A percentile compares a stretch with the other conserved stretches of the same genome.
Evolutionary conservation across 1,140 invertebrate species (phyloP).

Genomic region (Coelopa frigida): DNA sequence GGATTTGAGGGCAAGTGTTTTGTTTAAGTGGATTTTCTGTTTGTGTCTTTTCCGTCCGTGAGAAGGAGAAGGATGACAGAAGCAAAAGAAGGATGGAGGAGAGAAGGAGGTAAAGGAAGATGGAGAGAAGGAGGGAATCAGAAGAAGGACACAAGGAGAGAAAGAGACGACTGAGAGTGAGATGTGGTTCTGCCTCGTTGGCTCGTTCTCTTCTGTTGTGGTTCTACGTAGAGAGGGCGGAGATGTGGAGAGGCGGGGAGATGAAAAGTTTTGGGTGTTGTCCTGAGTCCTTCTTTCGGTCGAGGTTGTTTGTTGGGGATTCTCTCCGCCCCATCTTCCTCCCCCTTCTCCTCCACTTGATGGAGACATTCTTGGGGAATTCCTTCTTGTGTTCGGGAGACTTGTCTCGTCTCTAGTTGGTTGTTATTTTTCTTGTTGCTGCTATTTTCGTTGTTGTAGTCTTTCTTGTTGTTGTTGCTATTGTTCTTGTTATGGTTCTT

Average conservation of each 20-base stretch:
- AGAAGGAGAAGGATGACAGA: background rate
- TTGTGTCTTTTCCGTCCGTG: background rate
- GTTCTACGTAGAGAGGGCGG: background rate
- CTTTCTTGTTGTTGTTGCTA: background rate
- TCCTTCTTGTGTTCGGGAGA: too few species aligned
- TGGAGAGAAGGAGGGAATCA: background rate
- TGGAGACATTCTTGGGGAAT: conserved; percentile 11
- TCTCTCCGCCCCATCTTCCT: too few species aligned
- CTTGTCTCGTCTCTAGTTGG: too few species aligned
- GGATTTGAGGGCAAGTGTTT: conserved; percentile 6
- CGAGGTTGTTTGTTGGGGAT: too few species aligned
- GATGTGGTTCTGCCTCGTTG: too few species aligned
- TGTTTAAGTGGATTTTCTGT: conserved; percentile 9
- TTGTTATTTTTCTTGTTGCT: too few species aligned
- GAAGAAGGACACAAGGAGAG: background rate
- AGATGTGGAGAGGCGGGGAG: background rate
- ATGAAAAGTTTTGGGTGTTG: conserved; percentile 2
- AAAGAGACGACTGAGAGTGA: background rate
- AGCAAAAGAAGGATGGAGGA: background rate
- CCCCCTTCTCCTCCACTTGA: too few species aligned
- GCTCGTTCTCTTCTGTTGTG: background rate
- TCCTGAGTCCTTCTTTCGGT: background rate
- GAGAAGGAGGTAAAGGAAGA: background rate
- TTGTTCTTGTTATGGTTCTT: too few species aligned
- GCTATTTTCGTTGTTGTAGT: background rate